phyloP scores from a whole-genome alignment of 2,888 invertebrate species.

The Amorpha juglandis region DNA sequence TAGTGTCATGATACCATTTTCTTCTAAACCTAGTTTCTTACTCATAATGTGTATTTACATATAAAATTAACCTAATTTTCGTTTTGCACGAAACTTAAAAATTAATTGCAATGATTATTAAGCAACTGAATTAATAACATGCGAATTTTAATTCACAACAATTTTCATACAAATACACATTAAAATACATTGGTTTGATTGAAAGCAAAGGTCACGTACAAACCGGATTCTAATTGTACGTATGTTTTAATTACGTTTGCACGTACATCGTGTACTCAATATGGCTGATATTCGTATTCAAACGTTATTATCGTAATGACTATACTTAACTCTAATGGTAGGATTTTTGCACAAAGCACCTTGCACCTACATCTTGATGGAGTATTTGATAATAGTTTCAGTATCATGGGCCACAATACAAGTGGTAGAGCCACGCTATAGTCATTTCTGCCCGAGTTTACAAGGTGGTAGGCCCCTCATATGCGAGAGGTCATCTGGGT shows the following conservation, averaged over 20 bases:
- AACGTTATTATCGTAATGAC: neutral
- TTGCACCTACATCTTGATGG: no score
- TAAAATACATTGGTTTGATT: neutral
- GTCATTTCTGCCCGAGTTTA: no score
- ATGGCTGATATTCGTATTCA: neutral
- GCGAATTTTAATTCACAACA: neutral
- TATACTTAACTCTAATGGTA: neutral
- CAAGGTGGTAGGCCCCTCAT: no score
- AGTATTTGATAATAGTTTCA: no score
- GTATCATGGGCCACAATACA: no score
- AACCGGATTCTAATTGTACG: slow-evolving; percentile 11
- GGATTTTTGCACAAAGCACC: no score
- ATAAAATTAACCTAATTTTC: neutral
- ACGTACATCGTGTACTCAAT: neutral
- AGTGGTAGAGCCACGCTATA: no score
- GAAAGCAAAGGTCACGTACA: slow-evolving; percentile 8
- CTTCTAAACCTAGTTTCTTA: no score
- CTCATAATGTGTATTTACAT: no score
- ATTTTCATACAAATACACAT: neutral
- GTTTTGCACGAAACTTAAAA: neutral
- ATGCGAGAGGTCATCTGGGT: no score
- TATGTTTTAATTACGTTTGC: neutral
- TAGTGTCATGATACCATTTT: no score
- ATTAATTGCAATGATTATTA: neutral
- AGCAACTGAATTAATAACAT: neutral